Evolutionary conservation across 2,113 vertebrate species (phyloP).

Genomic region (Nesogale talazaci): DNA sequence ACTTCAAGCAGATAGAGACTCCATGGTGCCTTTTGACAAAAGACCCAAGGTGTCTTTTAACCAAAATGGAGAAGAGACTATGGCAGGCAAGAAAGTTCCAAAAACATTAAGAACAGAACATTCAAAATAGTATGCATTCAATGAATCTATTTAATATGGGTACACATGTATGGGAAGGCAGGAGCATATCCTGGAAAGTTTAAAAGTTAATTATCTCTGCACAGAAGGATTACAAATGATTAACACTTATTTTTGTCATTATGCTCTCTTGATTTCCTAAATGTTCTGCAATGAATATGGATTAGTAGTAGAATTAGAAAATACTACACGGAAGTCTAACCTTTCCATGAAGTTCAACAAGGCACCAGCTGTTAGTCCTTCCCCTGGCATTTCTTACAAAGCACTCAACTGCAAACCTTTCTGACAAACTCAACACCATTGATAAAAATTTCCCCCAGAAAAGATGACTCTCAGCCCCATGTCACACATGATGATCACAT

Average conservation of each 20-base stretch:
- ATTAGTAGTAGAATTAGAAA: conserved; percentile 40
- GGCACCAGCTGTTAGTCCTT: not conserved
- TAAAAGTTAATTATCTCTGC: not conserved
- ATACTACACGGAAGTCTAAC: not conserved
- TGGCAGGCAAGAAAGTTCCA: not conserved
- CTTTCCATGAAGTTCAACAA: not conserved
- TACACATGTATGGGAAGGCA: not conserved
- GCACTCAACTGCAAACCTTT: conserved; percentile 16
- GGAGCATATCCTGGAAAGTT: not conserved
- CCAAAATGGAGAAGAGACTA: not conserved
- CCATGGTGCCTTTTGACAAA: not conserved
- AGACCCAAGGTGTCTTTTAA: not conserved
- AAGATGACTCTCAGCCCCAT: conserved; percentile 3
- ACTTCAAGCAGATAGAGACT: not conserved
- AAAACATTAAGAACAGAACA: not conserved
- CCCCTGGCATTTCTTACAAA: conserved; percentile 17
- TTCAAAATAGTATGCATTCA: not conserved
- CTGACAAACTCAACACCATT: not conserved
- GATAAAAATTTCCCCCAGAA: conserved; percentile 42
- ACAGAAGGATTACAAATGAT: not conserved
- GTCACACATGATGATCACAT: not conserved
- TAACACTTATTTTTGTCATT: not conserved
- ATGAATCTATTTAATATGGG: not conserved
- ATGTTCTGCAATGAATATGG: not conserved
- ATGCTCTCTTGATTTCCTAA: not conserved